Evolutionary conservation across 2,113 vertebrate species (phyloP), one percentile per base, ranked within the genome.

Genomic region (Sorex fumeus): DNA sequence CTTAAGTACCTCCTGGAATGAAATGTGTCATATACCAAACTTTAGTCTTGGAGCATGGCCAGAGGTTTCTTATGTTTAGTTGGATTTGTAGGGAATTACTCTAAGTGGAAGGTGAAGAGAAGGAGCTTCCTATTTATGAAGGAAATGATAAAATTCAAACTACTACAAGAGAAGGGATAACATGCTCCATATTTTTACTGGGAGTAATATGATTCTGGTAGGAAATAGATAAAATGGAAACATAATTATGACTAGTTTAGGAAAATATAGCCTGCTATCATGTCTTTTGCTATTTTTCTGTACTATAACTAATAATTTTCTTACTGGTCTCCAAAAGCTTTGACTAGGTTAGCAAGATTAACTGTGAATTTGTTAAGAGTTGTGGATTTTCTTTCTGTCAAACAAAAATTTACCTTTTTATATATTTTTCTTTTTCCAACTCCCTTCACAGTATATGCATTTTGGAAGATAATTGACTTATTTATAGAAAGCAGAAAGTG

Each of bases 331-430:
- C 75, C 78, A 76, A 32, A 90, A 28, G 10, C 23, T 74, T 79
- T 80, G 28, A 60, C 36, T 36, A 82, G 84, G 36, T 43, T 67
- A 85, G 23, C 7, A 34, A 62, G 80, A 71, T 82, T 89, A 94
- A 77, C 6, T 43, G 71, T 47, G 18, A 92, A 62, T 71, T 1
- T 67, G 19, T 71, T 71, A 80, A 10, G 8, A 69, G 40, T 30
- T 71, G 13, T 10, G 57, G 91, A 60, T 34, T 71, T 30, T 88
- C 72, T 70, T 70, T 78, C 62, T 66, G 18, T 43, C 43, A 53
- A 81, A 70, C 19, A 50, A 91, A 77, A 69, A 6, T 34, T 78
- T 53, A 92, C 88, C 78, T 47, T 87, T 93, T 85, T 84, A 87
- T 82, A 25, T 81, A 70, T 84, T 57, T 79, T 71, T 70, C 9